Conservation (phyloP, 2,888 invertebrate genomes). For the Ichneumoninae sp. region DNA sequence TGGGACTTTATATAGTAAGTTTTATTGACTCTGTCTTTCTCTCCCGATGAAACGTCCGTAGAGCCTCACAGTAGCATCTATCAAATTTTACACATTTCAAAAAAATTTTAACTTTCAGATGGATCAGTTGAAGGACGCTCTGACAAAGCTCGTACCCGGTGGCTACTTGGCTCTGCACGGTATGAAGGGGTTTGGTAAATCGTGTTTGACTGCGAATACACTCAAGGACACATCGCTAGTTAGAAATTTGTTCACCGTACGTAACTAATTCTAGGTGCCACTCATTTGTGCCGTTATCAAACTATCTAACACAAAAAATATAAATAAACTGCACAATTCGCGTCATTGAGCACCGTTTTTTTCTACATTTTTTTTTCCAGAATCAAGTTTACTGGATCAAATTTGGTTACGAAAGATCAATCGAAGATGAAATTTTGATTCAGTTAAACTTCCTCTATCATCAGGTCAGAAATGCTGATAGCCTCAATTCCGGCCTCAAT, state of each 20-base stretch:
- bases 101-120: constrained; percentile 83
- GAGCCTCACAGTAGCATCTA: not conserved
- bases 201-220: constrained; percentile 88
- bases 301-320: constrained; percentile 30
- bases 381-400: constrained; percentile 85
- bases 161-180: constrained; percentile 89
- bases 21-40: not conserved
- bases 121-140: constrained; percentile 84
- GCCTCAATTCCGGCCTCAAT: constrained; percentile 68
- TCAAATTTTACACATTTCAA: not conserved
- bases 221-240: constrained; percentile 86
- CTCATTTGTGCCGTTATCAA: constrained; percentile 38
- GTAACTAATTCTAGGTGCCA: constrained; percentile 58
- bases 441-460: constrained; percentile 80
- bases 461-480: constrained; percentile 77
- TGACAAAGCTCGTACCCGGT: constrained; percentile 85
- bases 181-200: constrained; percentile 92
- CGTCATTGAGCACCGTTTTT: constrained; percentile 29
- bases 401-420: constrained; percentile 82
- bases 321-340: constrained; percentile 24
- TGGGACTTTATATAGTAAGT: constrained; percentile 60
- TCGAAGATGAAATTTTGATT: constrained; percentile 80
- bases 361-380: constrained; percentile 72
- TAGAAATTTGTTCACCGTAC: constrained; percentile 85
- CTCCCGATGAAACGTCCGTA: constrained; percentile 13